Conservation (phyloP, 1,140 invertebrate species). For the Panulirus ornatus region DNA sequence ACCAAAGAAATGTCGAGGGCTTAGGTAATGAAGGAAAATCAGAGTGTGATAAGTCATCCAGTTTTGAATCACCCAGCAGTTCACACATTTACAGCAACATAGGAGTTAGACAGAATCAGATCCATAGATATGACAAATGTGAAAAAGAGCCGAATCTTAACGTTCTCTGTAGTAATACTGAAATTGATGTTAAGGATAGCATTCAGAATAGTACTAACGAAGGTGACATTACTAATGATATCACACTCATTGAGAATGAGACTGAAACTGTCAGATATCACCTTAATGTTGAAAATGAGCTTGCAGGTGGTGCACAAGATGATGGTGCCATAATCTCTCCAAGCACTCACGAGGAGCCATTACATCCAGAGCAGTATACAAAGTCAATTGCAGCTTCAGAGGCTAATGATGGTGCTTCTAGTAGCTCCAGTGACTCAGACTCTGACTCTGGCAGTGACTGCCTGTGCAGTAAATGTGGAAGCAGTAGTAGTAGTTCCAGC, state of each 20-base stretch:
- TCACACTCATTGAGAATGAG: not conserved
- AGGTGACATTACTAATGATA: not conserved
- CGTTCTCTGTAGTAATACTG: not conserved
- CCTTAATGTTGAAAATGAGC: not conserved
- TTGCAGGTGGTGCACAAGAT: not conserved
- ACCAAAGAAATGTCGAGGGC: not conserved
- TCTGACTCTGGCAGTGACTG: constrained; percentile 32
- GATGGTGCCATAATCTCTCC: not conserved
- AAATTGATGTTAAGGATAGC: not conserved
- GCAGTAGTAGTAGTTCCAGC: constrained; percentile 25
- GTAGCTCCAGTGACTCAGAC: constrained; percentile 41
- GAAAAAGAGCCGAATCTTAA: not conserved
- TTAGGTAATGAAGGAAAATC: not conserved
- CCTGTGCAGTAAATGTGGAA: constrained; percentile 27
- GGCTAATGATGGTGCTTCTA: not conserved
- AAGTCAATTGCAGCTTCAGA: not conserved
- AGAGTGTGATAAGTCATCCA: not conserved
- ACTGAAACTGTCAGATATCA: not conserved
- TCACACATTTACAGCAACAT: not conserved
- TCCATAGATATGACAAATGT: not conserved
- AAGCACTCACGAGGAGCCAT: not conserved
- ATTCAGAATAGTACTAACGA: not conserved
- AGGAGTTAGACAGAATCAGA: not conserved
- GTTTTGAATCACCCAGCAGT: not conserved
- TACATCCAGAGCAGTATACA: not conserved